phyloP scores from a whole-genome alignment of 2,797 vertebrate species.

The Clarias fuscus region DNA sequence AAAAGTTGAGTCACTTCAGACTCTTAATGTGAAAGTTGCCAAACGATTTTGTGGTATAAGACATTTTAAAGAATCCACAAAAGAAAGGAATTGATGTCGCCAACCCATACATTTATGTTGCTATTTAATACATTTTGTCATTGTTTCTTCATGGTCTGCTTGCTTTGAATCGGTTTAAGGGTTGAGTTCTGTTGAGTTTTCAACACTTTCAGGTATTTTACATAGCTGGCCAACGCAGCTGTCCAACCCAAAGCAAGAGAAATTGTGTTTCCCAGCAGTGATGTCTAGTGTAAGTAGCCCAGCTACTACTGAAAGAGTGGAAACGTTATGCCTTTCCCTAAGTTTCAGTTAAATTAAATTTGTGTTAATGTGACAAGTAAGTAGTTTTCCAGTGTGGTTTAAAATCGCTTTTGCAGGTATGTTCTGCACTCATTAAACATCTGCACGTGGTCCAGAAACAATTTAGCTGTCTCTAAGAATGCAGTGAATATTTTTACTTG shows the following conservation, averaged over 20 bases:
- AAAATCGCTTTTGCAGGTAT: conserved; percentile 70
- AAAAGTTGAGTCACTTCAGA: too few species aligned
- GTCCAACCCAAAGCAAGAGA: not conserved
- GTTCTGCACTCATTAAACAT: conserved; percentile 63
- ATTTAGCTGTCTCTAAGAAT: conserved; percentile 72
- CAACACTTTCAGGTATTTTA: not conserved
- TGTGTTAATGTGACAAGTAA: conserved; percentile 33
- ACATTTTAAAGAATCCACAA: not conserved
- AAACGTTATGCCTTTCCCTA: not conserved
- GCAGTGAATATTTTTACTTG: conserved; percentile 74
- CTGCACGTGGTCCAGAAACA: conserved; percentile 73
- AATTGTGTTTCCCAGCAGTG: not conserved
- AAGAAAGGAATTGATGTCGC: not conserved
- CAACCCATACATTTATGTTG: not conserved
- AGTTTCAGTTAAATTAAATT: not conserved
- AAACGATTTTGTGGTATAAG: too few species aligned
- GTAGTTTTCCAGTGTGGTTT: conserved; percentile 57
- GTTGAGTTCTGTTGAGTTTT: not conserved
- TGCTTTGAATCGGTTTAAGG: not conserved
- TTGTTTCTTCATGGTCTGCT: not conserved
- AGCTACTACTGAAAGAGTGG: not conserved
- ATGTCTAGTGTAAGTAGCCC: not conserved
- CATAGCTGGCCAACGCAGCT: not conserved
- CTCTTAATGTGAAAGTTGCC: too few species aligned
- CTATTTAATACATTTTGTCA: not conserved